A percentile compares a stretch with the other conserved stretches of the same genome.
Evolutionary conservation across 1,140 invertebrate species (phyloP).

Genomic region (Cydia fagiglandana): DNA sequence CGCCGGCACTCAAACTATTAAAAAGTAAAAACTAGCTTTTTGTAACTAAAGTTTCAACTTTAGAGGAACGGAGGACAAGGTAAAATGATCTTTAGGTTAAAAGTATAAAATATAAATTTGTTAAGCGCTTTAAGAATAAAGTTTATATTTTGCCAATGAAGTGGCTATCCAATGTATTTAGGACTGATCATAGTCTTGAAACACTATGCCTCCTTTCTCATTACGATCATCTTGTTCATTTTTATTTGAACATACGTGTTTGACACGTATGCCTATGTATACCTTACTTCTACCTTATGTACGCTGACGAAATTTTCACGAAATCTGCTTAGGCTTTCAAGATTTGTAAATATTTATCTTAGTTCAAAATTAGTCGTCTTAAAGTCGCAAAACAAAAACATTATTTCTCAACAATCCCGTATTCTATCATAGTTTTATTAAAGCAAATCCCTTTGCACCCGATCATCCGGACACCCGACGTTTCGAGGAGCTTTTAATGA

Average conservation of each 20-base stretch:
- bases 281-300: too few relatives aligned
- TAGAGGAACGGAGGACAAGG: not conserved
- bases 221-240: too few relatives aligned
- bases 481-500: not conserved
- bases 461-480: not conserved
- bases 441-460: not conserved
- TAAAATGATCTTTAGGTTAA: not conserved
- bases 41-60: not conserved
- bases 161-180: too few relatives aligned
- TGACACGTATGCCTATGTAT: too few relatives aligned
- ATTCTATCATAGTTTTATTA: slow-evolving; percentile 2
- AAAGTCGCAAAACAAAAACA: not conserved
- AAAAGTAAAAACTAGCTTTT: slow-evolving; percentile 49
- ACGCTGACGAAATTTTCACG: too few relatives aligned
- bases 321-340: too few relatives aligned
- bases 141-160: too few relatives aligned
- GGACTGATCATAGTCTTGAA: too few relatives aligned
- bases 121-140: too few relatives aligned
- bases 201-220: too few relatives aligned
- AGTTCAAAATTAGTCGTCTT: not conserved
- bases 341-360: too few relatives aligned
- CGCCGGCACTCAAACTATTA: slow-evolving; percentile 45
- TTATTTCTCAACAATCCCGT: not conserved
- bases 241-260: too few relatives aligned
- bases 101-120: not conserved